Evolutionary conservation across 2,113 vertebrate genomes (phyloP).

Genomic region (Pogonocichla stellata): DNA sequence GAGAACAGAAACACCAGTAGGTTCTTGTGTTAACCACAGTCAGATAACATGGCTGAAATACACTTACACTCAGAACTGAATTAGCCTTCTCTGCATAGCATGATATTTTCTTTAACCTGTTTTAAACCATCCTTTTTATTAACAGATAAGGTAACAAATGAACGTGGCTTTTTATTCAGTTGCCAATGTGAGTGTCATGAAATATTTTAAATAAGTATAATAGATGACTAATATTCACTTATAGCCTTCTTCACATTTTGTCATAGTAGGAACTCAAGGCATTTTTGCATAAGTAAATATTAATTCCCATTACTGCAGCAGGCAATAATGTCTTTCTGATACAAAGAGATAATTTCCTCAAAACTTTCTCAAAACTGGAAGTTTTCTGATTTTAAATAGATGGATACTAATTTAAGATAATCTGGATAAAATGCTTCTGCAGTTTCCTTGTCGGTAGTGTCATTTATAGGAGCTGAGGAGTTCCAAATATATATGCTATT

Average conservation of each 20-base stretch:
- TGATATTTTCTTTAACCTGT: neutral
- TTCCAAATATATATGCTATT: constrained; percentile 10
- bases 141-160: neutral
- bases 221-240: neutral
- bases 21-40: neutral
- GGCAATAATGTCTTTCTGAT: neutral
- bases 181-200: neutral
- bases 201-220: neutral
- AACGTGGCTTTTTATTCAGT: neutral
- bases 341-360: neutral
- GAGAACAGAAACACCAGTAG: neutral
- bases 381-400: neutral
- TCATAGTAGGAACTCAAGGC: neutral
- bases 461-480: neutral
- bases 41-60: neutral
- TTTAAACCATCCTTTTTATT: neutral
- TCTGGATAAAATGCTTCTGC: neutral
- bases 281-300: neutral
- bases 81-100: neutral
- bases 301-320: neutral
- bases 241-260: neutral
- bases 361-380: neutral
- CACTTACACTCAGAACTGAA: neutral
- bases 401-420: neutral
- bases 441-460: neutral